A percentile compares a stretch with the other conserved stretches of the same genome.
phyloP scores from a whole-genome alignment of 2,888 invertebrate species.

The Eueremaeus valkanovi region DNA sequence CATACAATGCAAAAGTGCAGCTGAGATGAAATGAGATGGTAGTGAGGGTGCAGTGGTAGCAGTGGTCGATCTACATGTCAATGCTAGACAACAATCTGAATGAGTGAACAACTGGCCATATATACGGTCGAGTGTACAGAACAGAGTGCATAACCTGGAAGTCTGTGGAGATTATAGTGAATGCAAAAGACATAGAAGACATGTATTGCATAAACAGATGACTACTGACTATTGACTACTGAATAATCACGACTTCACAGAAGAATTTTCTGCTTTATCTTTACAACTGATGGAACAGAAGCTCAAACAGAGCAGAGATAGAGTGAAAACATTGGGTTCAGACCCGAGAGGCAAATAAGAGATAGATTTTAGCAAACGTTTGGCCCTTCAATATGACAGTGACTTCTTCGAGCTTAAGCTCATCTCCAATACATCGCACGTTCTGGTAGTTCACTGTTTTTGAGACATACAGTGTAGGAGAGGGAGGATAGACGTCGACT shows the following conservation, averaged over 20 bases:
- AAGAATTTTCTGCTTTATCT: not conserved
- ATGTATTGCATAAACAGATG: slow-evolving; percentile 7
- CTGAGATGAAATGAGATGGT: no score
- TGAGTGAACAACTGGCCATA: not conserved
- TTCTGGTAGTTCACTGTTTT: slow-evolving; percentile 4
- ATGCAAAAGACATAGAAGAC: not conserved
- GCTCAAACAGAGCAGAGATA: not conserved
- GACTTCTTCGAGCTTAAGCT: not conserved
- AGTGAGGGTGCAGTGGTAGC: not conserved
- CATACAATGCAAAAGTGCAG: not conserved
- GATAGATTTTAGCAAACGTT: slow-evolving; percentile 10
- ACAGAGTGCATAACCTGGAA: not conserved
- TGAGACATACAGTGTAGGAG: not conserved
- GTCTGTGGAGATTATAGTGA: not conserved
- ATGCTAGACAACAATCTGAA: not conserved
- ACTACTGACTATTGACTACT: not conserved
- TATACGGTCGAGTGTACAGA: not conserved
- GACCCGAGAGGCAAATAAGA: slow-evolving; percentile 22
- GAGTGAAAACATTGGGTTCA: not conserved
- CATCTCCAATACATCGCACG: slow-evolving; percentile 19
- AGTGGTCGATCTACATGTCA: slow-evolving; percentile 25
- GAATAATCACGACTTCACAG: not conserved
- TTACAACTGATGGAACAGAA: not conserved
- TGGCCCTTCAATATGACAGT: slow-evolving; percentile 32
- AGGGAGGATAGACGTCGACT: not conserved